Conservation (phyloP, 2,797 vertebrate genomes). For the Rhincodon typus region DNA sequence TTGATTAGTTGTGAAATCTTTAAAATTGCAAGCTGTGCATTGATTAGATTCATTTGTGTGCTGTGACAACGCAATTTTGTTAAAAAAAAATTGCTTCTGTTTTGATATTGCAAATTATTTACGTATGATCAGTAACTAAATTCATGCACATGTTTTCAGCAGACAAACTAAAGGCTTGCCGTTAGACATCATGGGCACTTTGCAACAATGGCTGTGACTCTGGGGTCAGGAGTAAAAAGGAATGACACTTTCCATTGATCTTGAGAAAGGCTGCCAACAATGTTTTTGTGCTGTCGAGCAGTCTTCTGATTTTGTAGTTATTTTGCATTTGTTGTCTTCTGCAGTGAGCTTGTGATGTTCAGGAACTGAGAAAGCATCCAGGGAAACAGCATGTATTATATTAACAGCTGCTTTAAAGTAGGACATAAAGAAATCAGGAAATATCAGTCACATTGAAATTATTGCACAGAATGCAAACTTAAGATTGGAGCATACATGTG, state of each 20-base stretch:
- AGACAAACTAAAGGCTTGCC: neutral
- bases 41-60: neutral
- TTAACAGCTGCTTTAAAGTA: no score
- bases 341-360: neutral
- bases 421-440: neutral
- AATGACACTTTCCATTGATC: neutral
- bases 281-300: neutral
- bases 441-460: neutral
- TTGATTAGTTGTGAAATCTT: neutral
- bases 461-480: neutral
- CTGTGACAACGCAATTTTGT: neutral
- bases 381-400: no score
- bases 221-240: neutral
- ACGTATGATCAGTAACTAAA: neutral
- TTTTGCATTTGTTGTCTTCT: neutral
- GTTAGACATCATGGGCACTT: neutral
- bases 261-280: no score
- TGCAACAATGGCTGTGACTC: neutral
- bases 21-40: neutral
- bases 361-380: neutral
- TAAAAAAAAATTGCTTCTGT: neutral
- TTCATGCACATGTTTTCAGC: neutral
- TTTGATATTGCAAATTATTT: neutral
- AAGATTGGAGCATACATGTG: neutral
- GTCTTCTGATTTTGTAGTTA: neutral